A percentile compares a stretch with the other conserved stretches of the same genome.
phyloP scores from a whole-genome alignment of 2,797 vertebrate genomes.

The Myotis vivesi region DNA sequence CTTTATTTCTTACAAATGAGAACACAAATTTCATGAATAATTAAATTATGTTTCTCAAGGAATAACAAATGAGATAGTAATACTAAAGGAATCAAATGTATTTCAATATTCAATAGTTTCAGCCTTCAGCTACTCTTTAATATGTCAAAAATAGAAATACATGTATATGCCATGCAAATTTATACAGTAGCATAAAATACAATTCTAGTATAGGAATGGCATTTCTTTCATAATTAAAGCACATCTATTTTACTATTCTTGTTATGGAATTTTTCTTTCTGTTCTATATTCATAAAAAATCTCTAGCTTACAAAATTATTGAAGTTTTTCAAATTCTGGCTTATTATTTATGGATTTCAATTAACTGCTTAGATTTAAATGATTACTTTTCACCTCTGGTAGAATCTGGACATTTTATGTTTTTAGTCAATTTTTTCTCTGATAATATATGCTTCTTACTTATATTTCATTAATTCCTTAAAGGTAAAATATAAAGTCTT shows the following conservation, averaged over 20 bases:
- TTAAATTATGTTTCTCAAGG: slow-evolving; percentile 2
- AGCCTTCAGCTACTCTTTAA: background rate
- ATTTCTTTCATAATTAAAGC: slow-evolving; percentile 54
- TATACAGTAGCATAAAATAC: slow-evolving; percentile 29
- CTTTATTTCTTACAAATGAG: slow-evolving; percentile 20
- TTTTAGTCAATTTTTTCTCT: background rate
- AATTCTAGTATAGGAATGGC: background rate
- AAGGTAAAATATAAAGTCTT: background rate
- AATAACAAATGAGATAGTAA: slow-evolving; percentile 16
- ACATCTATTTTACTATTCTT: slow-evolving; percentile 35
- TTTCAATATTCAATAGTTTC: slow-evolving; percentile 43
- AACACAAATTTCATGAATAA: slow-evolving; percentile 43
- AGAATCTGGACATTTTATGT: background rate
- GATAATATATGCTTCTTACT: background rate
- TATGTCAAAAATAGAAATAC: slow-evolving; percentile 39
- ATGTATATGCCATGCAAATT: slow-evolving; percentile 2
- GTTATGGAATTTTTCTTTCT: slow-evolving; percentile 11
- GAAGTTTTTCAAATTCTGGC: background rate
- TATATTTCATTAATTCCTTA: background rate
- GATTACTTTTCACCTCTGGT: background rate
- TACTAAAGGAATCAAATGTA: slow-evolving; percentile 33
- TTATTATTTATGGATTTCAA: slow-evolving; percentile 32
- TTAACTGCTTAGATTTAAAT: slow-evolving; percentile 50
- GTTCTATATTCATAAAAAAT: slow-evolving; percentile 8
- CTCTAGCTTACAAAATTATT: background rate